phyloP scores from a whole-genome alignment of 1,140 invertebrate species.

The Heliothis virescens region DNA sequence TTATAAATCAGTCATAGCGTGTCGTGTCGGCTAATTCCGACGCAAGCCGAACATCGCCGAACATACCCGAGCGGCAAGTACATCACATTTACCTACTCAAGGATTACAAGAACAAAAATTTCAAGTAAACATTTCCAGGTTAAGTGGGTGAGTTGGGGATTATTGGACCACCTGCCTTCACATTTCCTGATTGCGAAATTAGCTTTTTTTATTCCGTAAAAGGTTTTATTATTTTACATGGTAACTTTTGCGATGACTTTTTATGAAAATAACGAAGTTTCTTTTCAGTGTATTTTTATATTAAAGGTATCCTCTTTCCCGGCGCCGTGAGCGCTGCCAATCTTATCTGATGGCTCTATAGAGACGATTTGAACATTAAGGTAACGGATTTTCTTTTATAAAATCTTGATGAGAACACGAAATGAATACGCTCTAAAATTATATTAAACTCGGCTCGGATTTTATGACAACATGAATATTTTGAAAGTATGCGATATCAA shows the following conservation, averaged over 20 bases:
- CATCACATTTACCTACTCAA: constrained; percentile 3
- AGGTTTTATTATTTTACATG: neutral
- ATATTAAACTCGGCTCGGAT: neutral
- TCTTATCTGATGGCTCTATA: constrained; percentile 14
- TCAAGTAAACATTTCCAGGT: constrained; percentile 27
- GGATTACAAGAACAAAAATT: constrained; percentile 4
- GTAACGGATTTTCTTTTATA: constrained; percentile 5
- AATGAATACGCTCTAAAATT: neutral
- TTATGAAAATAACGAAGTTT: constrained; percentile 15
- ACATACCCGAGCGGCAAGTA: neutral
- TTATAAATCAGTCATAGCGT: neutral
- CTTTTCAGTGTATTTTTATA: constrained; percentile 6
- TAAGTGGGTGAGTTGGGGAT: constrained; percentile 23
- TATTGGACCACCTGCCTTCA: neutral
- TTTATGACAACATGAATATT: neutral
- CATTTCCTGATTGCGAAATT: constrained; percentile 9
- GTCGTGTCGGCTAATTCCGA: constrained; percentile 13
- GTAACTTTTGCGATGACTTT: neutral
- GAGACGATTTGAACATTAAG: neutral
- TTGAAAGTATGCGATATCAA: neutral
- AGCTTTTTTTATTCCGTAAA: neutral
- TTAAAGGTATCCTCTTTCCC: neutral
- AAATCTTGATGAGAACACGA: neutral
- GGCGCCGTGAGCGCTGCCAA: neutral
- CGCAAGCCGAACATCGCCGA: constrained; percentile 13